Evolutionary conservation across 2,113 vertebrate genomes (phyloP).

Genomic region (Ornithorhynchus anatinus): DNA sequence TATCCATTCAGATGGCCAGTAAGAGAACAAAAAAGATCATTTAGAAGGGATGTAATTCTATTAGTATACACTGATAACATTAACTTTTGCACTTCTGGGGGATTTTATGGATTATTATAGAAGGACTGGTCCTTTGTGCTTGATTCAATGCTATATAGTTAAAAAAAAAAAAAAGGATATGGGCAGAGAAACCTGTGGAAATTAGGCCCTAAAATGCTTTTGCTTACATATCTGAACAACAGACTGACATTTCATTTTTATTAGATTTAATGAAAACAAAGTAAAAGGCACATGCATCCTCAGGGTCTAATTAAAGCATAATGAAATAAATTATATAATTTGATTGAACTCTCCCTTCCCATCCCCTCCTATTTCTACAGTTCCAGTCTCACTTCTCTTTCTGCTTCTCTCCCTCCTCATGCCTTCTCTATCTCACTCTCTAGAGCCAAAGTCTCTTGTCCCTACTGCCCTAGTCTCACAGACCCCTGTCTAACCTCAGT

Average conservation of each 20-base stretch:
- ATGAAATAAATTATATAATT: too few relatives aligned
- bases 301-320: neutral
- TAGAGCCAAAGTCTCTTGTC: too few relatives aligned
- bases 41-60: conserved; percentile 24
- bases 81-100: conserved; percentile 23
- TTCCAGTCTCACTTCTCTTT: too few relatives aligned
- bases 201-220: neutral
- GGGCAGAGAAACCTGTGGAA: neutral
- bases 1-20: conserved; percentile 16
- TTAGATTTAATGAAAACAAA: neutral
- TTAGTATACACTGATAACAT: neutral
- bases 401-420: too few relatives aligned
- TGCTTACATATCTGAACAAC: too few relatives aligned
- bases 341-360: too few relatives aligned
- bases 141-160: neutral
- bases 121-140: conserved; percentile 1
- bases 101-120: conserved; percentile 23
- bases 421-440: too few relatives aligned
- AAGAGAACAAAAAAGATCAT: conserved; percentile 14
- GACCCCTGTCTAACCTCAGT: too few relatives aligned
- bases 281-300: neutral
- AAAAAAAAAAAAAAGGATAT: neutral
- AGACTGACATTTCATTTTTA: too few relatives aligned
- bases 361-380: too few relatives aligned
- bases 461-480: too few relatives aligned